Evolutionary conservation across 2,797 vertebrate species (phyloP).

Genomic region (Podarcis siculus): DNA sequence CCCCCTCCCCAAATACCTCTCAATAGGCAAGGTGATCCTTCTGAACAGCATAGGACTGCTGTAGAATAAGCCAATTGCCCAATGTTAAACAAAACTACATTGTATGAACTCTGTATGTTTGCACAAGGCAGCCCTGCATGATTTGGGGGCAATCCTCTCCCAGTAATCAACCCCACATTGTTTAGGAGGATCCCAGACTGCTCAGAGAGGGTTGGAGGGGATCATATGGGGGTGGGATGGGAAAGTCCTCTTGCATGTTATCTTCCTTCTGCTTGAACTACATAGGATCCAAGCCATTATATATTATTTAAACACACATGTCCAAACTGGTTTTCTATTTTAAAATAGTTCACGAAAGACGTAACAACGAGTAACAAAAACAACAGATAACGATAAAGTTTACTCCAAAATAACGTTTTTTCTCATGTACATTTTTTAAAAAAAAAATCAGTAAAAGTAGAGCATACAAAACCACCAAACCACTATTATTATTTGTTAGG

Average conservation of each 20-base stretch:
- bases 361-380: neutral
- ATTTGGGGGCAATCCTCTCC: neutral
- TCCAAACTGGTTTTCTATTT: neutral
- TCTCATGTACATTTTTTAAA: neutral
- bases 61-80: neutral
- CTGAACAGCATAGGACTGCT: neutral
- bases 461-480: neutral
- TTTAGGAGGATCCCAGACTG: neutral
- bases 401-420: neutral
- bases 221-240: neutral
- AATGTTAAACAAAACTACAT: neutral
- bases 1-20: neutral
- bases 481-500: no score
- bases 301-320: neutral
- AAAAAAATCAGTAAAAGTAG: neutral
- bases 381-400: neutral
- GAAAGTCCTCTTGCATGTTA: neutral
- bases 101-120: neutral
- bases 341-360: neutral
- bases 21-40: neutral
- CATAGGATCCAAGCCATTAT: neutral
- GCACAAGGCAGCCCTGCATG: neutral
- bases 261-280: neutral
- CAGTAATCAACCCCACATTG: neutral
- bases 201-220: neutral